Conservation (phyloP, 2,888 invertebrate species). For the Ditula angustiorana region DNA sequence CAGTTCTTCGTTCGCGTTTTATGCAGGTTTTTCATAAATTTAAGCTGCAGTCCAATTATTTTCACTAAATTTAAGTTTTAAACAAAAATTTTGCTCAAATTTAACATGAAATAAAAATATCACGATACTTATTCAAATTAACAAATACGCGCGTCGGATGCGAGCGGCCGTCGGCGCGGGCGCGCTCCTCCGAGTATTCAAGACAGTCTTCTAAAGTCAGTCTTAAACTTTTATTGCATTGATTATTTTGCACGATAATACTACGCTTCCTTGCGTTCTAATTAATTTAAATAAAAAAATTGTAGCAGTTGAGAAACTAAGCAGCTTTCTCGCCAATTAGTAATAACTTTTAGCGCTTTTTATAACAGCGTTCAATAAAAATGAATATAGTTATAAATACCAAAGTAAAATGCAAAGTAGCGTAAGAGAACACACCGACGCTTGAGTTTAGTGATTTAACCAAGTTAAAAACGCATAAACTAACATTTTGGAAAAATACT, state of each 20-base stretch:
- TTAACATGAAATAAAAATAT: conserved; percentile 46
- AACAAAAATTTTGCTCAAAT: conserved; percentile 33
- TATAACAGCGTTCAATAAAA: conserved; percentile 57
- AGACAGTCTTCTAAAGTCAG: conserved; percentile 85
- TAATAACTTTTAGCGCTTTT: conserved; percentile 53
- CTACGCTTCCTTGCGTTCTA: conserved; percentile 58
- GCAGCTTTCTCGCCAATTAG: conserved; percentile 53
- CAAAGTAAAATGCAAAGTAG: conserved; percentile 72
- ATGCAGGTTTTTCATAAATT: conserved; percentile 29
- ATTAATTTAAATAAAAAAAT: conserved; percentile 57
- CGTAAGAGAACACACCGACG: conserved; percentile 69
- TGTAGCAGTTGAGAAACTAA: conserved; percentile 56
- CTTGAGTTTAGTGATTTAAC: conserved; percentile 66
- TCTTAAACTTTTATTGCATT: conserved; percentile 84
- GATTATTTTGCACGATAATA: conserved; percentile 72
- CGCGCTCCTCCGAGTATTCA: conserved; percentile 56
- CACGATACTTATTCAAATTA: conserved; percentile 49
- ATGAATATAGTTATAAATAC: conserved; percentile 60
- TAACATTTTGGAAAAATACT: conserved; percentile 83
- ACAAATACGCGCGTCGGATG: conserved; percentile 44
- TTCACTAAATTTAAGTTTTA: conserved; percentile 29
- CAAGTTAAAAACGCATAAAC: conserved; percentile 76
- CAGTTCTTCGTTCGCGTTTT: conserved; percentile 36
- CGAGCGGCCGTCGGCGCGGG: conserved; percentile 45
- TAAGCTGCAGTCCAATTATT: conserved; percentile 34